A percentile compares a stretch with the other conserved stretches of the same genome.
Conservation (phyloP, 2,797 vertebrate genomes). For the Cossypha caffra region DNA sequence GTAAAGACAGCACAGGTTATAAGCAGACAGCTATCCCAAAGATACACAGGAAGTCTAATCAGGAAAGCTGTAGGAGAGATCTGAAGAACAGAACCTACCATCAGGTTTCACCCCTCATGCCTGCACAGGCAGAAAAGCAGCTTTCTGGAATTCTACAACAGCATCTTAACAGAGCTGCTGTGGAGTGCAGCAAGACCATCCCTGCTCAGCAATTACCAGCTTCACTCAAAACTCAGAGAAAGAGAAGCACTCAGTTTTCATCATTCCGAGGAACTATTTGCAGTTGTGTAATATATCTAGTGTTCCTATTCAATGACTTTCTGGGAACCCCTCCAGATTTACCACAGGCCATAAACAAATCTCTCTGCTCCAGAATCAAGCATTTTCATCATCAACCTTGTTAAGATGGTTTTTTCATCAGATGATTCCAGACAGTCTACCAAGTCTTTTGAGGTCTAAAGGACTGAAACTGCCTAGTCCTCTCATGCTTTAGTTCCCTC, state of each 20-base stretch:
- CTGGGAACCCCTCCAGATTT: background rate
- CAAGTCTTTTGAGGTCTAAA: background rate
- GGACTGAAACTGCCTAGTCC: background rate
- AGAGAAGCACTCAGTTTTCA: background rate
- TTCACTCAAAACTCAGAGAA: background rate
- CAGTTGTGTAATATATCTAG: background rate
- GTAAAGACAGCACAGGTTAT: background rate
- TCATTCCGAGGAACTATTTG: background rate
- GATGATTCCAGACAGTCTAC: background rate
- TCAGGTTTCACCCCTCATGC: background rate
- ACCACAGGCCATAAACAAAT: background rate
- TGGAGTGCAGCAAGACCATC: rapidly evolving
- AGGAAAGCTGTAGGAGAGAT: background rate
- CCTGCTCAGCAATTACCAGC: background rate
- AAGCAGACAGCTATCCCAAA: background rate
- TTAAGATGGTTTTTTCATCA: background rate
- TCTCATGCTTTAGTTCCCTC: background rate
- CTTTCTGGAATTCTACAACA: background rate
- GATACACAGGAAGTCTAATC: background rate
- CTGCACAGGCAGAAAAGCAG: background rate
- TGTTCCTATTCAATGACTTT: background rate
- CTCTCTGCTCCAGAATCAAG: background rate
- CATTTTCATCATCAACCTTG: background rate
- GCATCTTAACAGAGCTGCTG: background rate
- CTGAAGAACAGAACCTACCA: background rate